A percentile compares a stretch with the other conserved stretches of the same genome.
phyloP scores from a whole-genome alignment of 2,888 invertebrate genomes.

The Labia minor region DNA sequence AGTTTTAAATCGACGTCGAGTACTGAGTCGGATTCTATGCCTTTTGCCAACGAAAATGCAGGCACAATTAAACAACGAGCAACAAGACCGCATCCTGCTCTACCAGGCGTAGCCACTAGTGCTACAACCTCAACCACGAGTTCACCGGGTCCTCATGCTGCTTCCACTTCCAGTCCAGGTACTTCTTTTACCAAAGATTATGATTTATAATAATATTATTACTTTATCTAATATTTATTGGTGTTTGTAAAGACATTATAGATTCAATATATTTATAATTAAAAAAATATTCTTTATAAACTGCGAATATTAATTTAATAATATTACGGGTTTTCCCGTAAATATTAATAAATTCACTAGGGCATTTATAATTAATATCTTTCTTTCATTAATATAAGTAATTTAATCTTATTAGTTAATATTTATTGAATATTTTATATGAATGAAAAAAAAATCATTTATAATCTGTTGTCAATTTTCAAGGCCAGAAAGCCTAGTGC shows the following conservation, averaged over 20 bases:
- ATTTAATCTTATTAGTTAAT: too few relatives aligned
- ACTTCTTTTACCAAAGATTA: not conserved
- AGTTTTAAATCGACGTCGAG: conserved; percentile 89
- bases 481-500: too few relatives aligned
- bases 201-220: not conserved
- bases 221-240: conserved; percentile 15
- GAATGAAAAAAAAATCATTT: too few relatives aligned
- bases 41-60: conserved; percentile 97
- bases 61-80: conserved; percentile 89
- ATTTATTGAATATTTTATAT: too few relatives aligned
- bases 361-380: not conserved
- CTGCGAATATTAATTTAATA: too few relatives aligned
- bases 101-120: conserved; percentile 16
- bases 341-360: too few relatives aligned
- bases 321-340: too few relatives aligned
- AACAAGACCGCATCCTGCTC: conserved; percentile 33
- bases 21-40: conserved; percentile 90
- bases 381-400: not conserved
- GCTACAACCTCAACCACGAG: conserved; percentile 23
- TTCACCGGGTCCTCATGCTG: conserved; percentile 23
- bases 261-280: not conserved
- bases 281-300: too few relatives aligned
- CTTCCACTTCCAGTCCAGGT: conserved; percentile 19
- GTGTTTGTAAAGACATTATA: not conserved
- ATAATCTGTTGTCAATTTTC: too few relatives aligned